These are phyloP conservation scores for Eustalomyia histrio DNA, from an alignment of 2,888 invertebrate species.

Conservation along the genomic window DNA sequence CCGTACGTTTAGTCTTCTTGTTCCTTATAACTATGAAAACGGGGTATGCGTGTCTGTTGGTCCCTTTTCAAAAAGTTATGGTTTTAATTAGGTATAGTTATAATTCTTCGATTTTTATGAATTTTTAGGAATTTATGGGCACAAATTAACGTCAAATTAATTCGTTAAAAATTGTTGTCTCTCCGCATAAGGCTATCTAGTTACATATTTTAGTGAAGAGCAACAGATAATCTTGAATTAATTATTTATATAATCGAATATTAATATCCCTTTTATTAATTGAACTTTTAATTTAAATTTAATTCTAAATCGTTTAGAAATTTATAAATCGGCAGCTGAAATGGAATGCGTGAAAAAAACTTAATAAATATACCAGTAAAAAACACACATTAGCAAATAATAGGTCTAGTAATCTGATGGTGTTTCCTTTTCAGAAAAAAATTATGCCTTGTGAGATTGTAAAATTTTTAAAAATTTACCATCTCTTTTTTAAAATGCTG, in stretches of 20 bases:
- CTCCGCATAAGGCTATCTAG: constrained; percentile 13
- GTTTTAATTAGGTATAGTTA: constrained; percentile 53
- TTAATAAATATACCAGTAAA: too few species aligned
- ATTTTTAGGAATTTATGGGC: constrained; percentile 47
- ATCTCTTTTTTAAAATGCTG: too few species aligned
- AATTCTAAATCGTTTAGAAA: too few species aligned
- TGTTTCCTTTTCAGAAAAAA: too few species aligned
- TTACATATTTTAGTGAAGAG: constrained; percentile 23
- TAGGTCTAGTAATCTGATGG: too few species aligned
- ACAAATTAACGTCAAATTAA: constrained; percentile 60
- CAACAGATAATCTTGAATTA: constrained; percentile 30
- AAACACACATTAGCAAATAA: too few species aligned
- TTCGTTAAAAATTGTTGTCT: constrained; percentile 43
- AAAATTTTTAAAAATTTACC: too few species aligned
- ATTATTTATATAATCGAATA: background rate
- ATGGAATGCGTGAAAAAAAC: too few species aligned
- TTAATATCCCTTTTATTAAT: background rate
- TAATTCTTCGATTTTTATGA: constrained; percentile 58
- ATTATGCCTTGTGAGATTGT: too few species aligned
- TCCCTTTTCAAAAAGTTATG: constrained; percentile 4
- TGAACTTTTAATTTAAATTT: too few species aligned
- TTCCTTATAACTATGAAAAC: constrained; percentile 1
- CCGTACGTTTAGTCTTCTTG: constrained; percentile 21
- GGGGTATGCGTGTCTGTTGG: constrained; percentile 8
- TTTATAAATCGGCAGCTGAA: too few species aligned